Conservation (phyloP, 2,113 vertebrate genomes). For the Campylorhamphus procurvoides region DNA sequence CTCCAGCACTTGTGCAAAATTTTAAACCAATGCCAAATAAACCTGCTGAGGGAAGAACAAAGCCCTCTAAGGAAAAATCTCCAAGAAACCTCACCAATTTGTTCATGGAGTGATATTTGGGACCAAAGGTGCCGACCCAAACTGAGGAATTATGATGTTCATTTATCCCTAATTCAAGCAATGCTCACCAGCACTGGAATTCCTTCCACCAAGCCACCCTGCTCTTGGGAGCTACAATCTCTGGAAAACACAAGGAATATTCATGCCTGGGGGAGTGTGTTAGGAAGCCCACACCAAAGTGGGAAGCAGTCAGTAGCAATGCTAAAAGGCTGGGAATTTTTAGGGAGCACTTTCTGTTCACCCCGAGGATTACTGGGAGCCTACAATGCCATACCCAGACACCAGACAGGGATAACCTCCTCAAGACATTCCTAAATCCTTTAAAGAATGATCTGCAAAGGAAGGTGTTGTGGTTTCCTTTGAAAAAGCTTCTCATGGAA, state of each 20-base stretch:
- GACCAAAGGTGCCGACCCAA: not conserved
- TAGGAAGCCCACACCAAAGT: not conserved
- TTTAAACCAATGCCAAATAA: not conserved
- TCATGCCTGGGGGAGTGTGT: not conserved
- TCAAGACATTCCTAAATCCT: not conserved
- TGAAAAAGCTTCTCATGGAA: not conserved
- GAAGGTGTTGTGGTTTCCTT: not conserved
- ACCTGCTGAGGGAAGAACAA: not conserved
- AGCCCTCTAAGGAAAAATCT: not conserved
- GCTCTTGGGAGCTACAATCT: not conserved
- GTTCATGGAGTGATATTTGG: not conserved
- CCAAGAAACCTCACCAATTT: not conserved
- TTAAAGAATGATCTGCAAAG: not conserved
- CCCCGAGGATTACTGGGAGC: not conserved
- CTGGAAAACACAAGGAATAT: not conserved
- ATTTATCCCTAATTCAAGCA: not conserved
- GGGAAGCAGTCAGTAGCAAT: not conserved
- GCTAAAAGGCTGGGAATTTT: not conserved
- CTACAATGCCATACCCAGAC: not conserved
- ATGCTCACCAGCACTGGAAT: not conserved
- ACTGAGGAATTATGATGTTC: not conserved
- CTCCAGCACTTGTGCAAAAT: not conserved
- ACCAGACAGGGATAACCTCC: not conserved
- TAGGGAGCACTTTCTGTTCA: not conserved
- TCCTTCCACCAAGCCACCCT: not conserved